These are phyloP conservation scores for Pseudochirops corinnae DNA, from an alignment of 2,797 vertebrate genomes.

Conservation along the genomic window DNA sequence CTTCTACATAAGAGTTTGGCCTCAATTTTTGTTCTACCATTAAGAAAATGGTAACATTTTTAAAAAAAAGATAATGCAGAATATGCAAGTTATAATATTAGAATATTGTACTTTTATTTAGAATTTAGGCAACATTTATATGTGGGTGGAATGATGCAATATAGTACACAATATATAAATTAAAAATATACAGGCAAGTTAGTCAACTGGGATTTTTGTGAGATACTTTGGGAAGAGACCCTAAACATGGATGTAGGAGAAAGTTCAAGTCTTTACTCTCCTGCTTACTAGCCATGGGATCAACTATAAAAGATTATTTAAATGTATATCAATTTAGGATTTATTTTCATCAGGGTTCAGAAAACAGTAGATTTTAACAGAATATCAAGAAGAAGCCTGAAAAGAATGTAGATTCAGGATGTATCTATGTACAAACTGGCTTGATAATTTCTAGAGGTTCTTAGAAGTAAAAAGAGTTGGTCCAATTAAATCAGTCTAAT, in stretches of 20 bases:
- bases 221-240: background rate
- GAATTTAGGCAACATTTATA: background rate
- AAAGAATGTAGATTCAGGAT: background rate
- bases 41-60: background rate
- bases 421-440: background rate
- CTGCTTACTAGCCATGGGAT: background rate
- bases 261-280: background rate
- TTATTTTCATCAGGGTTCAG: background rate
- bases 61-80: background rate
- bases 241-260: background rate
- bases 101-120: slow-evolving; percentile 12
- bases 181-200: background rate
- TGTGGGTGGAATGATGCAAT: background rate
- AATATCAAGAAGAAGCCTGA: background rate
- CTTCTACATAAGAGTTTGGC: background rate
- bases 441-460: slow-evolving; percentile 52
- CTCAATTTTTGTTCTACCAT: background rate
- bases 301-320: background rate
- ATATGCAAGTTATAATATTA: background rate
- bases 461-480: background rate
- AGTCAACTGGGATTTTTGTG: background rate
- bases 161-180: background rate
- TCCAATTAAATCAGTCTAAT: background rate
- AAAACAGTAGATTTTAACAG: background rate
- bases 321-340: background rate